Conservation (phyloP, 2,888 invertebrate genomes). For the Rhamphomyia laevipes region DNA sequence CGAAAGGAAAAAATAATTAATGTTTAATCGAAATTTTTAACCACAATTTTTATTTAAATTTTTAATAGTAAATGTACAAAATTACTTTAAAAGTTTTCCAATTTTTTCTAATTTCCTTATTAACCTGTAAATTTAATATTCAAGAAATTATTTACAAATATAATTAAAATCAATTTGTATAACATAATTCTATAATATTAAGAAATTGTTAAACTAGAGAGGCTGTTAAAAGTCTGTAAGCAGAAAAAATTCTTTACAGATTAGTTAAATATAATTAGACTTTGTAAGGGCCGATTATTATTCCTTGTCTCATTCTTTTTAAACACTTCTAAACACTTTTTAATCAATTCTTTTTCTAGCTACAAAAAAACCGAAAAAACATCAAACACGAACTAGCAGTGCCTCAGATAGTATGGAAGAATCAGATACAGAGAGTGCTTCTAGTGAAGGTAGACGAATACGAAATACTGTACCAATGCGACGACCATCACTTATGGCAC, state of each 20-base stretch:
- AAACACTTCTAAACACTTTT: not conserved
- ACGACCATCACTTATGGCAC: conserved; percentile 39
- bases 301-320: too few species aligned
- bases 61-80: too few species aligned
- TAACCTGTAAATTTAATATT: not conserved
- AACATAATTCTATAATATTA: conserved; percentile 2
- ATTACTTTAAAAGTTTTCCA: too few species aligned
- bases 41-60: too few species aligned
- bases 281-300: too few species aligned
- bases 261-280: too few species aligned
- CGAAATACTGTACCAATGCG: conserved; percentile 36
- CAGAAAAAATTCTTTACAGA: too few species aligned
- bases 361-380: conserved; percentile 12
- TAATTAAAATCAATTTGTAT: conserved; percentile 6
- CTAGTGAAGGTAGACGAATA: conserved; percentile 23
- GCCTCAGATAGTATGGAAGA: conserved; percentile 50
- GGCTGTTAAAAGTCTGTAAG: too few species aligned
- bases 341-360: not conserved
- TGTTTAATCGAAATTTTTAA: too few species aligned
- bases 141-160: conserved; percentile 1
- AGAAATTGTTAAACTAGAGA: conserved; percentile 1
- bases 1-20: too few species aligned
- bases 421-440: conserved; percentile 39
- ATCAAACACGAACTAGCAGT: conserved; percentile 17
- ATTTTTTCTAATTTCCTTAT: too few species aligned